Evolutionary conservation across 2,888 invertebrate species (phyloP).

Genomic region (Myathropa florea): DNA sequence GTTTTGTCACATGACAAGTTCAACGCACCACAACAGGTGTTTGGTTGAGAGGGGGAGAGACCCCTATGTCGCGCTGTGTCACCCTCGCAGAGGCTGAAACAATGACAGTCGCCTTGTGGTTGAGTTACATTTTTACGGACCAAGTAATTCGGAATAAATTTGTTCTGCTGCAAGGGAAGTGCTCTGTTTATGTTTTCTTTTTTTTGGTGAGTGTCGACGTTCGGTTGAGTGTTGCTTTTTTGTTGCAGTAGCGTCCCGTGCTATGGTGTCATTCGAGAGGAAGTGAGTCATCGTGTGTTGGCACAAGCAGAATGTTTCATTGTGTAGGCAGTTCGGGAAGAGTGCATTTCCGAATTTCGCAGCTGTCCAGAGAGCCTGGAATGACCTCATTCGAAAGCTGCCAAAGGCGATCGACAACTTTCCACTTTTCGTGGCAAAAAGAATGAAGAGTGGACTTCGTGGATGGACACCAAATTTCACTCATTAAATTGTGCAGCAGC

Average conservation of each 20-base stretch:
- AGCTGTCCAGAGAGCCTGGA: background rate
- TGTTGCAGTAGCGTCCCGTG: background rate
- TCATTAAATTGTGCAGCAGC: too few relatives aligned
- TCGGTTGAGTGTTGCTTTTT: background rate
- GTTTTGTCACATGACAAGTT: conserved; percentile 50
- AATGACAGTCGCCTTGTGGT: conserved; percentile 51
- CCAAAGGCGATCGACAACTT: background rate
- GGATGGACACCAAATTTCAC: too few relatives aligned
- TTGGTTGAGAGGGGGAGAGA: background rate
- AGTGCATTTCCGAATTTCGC: background rate
- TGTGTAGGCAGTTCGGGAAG: conserved; percentile 14
- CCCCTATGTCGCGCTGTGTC: conserved; percentile 21
- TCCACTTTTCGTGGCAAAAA: too few relatives aligned
- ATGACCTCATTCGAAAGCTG: background rate
- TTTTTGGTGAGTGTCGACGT: background rate
- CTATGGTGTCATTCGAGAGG: conserved; percentile 34
- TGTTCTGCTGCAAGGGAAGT: conserved; percentile 66
- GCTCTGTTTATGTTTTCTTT: conserved; percentile 43
- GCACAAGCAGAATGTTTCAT: conserved; percentile 26
- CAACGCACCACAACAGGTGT: conserved; percentile 64
- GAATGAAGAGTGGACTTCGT: too few relatives aligned
- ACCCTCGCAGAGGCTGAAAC: conserved; percentile 33
- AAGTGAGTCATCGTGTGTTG: conserved; percentile 45
- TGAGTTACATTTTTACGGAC: conserved; percentile 32
- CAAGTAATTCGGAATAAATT: conserved; percentile 63